Evolutionary conservation across 2,888 invertebrate species (phyloP).

Genomic region (Melinaea menophilus): DNA sequence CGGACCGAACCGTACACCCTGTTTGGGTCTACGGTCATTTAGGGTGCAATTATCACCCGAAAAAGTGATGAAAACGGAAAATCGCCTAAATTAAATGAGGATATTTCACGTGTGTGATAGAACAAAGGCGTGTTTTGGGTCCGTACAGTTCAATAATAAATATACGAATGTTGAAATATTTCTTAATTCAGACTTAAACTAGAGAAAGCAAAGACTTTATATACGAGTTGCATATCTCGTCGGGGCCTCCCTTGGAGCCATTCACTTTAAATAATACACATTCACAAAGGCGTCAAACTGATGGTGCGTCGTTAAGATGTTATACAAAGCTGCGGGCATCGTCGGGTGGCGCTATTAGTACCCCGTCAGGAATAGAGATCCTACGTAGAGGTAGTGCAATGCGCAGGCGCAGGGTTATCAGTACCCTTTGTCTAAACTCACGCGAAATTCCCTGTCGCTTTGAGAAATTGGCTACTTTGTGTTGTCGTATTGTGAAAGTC

Average conservation of each 20-base stretch:
- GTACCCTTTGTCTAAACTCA: slow-evolving; percentile 28
- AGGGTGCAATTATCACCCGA: background rate
- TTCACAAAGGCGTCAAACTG: slow-evolving; percentile 34
- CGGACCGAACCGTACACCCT: slow-evolving; percentile 57
- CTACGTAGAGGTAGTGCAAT: slow-evolving; percentile 24
- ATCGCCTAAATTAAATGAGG: no score
- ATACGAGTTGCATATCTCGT: slow-evolving; percentile 19
- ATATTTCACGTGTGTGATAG: no score
- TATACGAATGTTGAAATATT: no score
- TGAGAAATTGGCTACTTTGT: slow-evolving; percentile 31
- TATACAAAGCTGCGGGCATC: slow-evolving; percentile 39
- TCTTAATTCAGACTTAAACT: slow-evolving; percentile 17
- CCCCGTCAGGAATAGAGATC: slow-evolving; percentile 39
- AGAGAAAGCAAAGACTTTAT: slow-evolving; percentile 17
- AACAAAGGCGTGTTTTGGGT: no score
- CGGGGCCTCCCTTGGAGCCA: slow-evolving; percentile 25
- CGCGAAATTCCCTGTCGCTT: slow-evolving; percentile 24
- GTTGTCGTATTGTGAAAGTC: slow-evolving; percentile 9
- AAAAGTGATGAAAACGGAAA: no score
- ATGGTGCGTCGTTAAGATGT: slow-evolving; percentile 37
- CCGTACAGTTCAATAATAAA: no score
- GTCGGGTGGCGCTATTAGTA: slow-evolving; percentile 54
- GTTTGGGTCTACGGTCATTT: slow-evolving; percentile 26
- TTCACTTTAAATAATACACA: slow-evolving; percentile 22
- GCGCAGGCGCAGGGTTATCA: slow-evolving; percentile 27